Conservation (phyloP, 2,888 invertebrate genomes). For the Glyphotaelius pellucidus region DNA sequence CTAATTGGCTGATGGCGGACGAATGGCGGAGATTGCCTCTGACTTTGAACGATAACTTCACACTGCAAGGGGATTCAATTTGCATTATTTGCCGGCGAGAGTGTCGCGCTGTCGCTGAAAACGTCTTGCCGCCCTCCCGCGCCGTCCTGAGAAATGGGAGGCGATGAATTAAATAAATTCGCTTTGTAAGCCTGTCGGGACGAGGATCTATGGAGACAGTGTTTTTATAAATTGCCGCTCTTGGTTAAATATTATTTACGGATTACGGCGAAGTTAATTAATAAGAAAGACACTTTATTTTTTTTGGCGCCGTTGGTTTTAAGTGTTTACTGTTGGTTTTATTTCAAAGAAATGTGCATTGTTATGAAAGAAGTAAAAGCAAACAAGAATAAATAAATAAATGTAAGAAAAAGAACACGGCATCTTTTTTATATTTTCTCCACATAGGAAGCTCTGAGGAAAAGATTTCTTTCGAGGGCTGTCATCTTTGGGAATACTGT, state of each 20-base stretch:
- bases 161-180: slow-evolving; percentile 34
- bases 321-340: not conserved
- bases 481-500: too few species aligned
- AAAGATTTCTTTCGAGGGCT: too few species aligned
- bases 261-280: not conserved
- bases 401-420: not conserved
- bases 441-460: too few species aligned
- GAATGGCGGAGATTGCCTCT: slow-evolving; percentile 44
- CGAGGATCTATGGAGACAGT: slow-evolving; percentile 27
- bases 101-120: slow-evolving; percentile 30
- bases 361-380: not conserved
- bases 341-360: not conserved
- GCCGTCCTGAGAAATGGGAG: slow-evolving; percentile 19
- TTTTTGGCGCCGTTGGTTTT: not conserved
- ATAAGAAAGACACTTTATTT: not conserved
- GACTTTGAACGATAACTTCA: slow-evolving; percentile 56
- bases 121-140: not conserved
- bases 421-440: too few species aligned
- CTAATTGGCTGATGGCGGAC: slow-evolving; percentile 45
- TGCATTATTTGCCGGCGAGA: slow-evolving; percentile 27
- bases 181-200: slow-evolving; percentile 21
- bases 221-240: slow-evolving; percentile 12
- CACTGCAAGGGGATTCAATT: slow-evolving; percentile 51
- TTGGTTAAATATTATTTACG: not conserved
- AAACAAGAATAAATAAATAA: not conserved